Evolutionary conservation across 2,113 vertebrate genomes (phyloP).

Genomic region (Pseudonaja textilis): DNA sequence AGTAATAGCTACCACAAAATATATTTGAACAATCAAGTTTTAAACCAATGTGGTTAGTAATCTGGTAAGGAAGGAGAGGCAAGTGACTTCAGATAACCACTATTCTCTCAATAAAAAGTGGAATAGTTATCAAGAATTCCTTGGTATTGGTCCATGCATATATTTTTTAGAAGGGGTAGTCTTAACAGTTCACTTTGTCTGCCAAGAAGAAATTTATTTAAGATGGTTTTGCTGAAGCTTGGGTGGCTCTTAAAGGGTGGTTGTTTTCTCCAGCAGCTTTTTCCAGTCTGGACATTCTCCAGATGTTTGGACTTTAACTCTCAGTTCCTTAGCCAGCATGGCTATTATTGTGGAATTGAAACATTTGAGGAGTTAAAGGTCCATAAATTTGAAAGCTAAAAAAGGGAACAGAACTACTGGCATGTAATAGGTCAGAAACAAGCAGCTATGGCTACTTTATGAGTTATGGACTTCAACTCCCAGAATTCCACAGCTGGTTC

Average conservation of each 20-base stretch:
- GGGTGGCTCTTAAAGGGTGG: background rate
- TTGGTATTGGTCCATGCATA: background rate
- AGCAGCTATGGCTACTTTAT: too few relatives aligned
- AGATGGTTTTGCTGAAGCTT: background rate
- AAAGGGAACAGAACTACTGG: background rate
- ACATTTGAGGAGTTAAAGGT: background rate
- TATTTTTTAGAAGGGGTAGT: background rate
- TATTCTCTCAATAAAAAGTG: background rate
- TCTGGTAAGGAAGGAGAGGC: background rate
- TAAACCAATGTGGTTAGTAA: background rate
- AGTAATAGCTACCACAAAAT: background rate
- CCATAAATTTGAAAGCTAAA: background rate
- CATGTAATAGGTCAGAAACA: background rate
- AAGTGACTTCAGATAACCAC: background rate
- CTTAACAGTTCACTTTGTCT: background rate
- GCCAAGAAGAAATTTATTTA: background rate
- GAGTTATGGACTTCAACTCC: too few relatives aligned
- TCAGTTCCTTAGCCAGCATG: background rate
- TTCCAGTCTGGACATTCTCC: background rate
- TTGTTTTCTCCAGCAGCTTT: background rate
- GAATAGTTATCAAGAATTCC: background rate
- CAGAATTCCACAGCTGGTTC: too few relatives aligned
- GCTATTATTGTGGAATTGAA: background rate
- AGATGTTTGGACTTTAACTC: background rate
- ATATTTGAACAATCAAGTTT: background rate